phyloP scores from a whole-genome alignment of 2,888 invertebrate genomes.

The Bhutanitis thaidina region DNA sequence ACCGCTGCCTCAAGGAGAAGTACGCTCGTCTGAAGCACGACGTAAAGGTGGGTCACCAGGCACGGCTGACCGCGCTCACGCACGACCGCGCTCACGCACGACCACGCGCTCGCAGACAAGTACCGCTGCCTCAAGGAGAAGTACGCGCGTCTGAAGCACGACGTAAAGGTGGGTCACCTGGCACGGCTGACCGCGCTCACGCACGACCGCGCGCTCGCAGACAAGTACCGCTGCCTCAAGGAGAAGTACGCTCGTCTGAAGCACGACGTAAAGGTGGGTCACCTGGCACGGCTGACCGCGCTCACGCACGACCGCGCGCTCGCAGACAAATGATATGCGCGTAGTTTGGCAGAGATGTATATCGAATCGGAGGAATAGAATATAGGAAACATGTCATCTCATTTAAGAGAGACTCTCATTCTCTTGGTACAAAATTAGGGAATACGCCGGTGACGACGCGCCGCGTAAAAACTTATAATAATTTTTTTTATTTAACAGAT shows the following conservation, averaged over 20 bases:
- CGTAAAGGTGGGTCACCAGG: slow-evolving; percentile 73
- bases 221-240: slow-evolving; percentile 89
- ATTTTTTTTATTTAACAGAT: too few relatives aligned
- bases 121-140: slow-evolving; percentile 90
- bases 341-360: too few relatives aligned
- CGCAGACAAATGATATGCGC: slow-evolving; percentile 87
- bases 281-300: slow-evolving; percentile 69
- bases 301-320: slow-evolving; percentile 59
- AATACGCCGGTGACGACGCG: slow-evolving; percentile 81
- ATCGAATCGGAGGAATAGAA: too few relatives aligned
- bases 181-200: slow-evolving; percentile 37
- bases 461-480: too few relatives aligned
- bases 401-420: too few relatives aligned
- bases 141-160: slow-evolving; percentile 88
- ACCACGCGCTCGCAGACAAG: slow-evolving; percentile 86
- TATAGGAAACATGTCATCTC: too few relatives aligned
- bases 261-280: slow-evolving; percentile 60
- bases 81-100: slow-evolving; percentile 54
- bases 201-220: slow-evolving; percentile 82
- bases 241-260: slow-evolving; percentile 89
- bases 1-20: slow-evolving; percentile 89
- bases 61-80: slow-evolving; percentile 64
- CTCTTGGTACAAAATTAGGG: too few relatives aligned
- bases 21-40: slow-evolving; percentile 82
- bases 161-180: slow-evolving; percentile 85